Conservation (phyloP, 2,797 vertebrate genomes). For the Pangasius larnaudii region DNA sequence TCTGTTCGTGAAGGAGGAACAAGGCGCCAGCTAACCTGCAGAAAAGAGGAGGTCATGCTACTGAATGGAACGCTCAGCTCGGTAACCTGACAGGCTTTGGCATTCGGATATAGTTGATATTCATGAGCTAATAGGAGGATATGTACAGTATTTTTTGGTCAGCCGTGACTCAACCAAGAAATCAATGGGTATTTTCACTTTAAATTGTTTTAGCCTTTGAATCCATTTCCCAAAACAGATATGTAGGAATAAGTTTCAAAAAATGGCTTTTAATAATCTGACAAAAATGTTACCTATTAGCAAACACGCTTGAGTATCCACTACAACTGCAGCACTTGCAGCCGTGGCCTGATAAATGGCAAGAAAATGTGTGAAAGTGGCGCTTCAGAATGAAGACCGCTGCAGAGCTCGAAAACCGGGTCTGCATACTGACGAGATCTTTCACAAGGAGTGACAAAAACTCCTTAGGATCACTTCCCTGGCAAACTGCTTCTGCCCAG, state of each 20-base stretch:
- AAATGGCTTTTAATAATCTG: neutral
- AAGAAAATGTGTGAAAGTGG: constrained; percentile 76
- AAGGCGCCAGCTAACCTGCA: constrained; percentile 68
- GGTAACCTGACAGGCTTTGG: constrained; percentile 48
- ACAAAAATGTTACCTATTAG: constrained; percentile 66
- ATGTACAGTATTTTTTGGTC: neutral
- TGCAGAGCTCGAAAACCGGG: constrained; percentile 68
- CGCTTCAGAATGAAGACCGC: constrained; percentile 75
- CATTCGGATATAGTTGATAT: constrained; percentile 3
- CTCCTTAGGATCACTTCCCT: constrained; percentile 70
- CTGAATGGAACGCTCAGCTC: constrained; percentile 54
- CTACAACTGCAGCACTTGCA: constrained; percentile 74
- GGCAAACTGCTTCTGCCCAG: constrained; percentile 47
- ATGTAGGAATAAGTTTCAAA: neutral
- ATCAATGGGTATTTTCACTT: neutral
- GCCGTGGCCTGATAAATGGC: constrained; percentile 73
- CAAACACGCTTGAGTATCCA: constrained; percentile 74
- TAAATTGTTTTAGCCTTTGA: neutral
- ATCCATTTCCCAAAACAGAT: neutral
- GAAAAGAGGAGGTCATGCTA: constrained; percentile 73
- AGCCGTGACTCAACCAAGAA: neutral
- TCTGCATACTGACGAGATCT: constrained; percentile 80
- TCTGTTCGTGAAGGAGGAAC: constrained; percentile 70
- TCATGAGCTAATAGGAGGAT: constrained; percentile 6
- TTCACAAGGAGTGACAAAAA: constrained; percentile 79